Base-by-base conservation (phyloP, 2,797 vertebrate genomes). In the Geotria australis region DNA sequence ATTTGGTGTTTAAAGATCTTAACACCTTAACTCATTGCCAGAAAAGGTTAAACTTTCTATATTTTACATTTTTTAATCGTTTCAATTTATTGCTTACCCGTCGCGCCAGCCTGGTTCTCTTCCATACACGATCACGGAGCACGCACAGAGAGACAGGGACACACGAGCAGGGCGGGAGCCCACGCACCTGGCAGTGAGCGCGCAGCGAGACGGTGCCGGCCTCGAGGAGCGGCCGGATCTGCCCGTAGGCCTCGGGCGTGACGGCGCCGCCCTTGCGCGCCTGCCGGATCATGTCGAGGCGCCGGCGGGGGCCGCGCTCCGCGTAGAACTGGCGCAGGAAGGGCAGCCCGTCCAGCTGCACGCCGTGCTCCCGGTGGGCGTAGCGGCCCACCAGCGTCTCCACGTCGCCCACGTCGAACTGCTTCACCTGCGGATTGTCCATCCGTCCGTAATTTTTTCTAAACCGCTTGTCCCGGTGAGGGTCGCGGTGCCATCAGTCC, bases 321-420 rank as follows among this genome's bases (percentile, higher is more conserved):
- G 68, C 72, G 10, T 77, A 77, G 65, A 78, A 78, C 68, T 77
- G 76, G 7, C 70, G 61, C 8, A 78, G 68, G 61, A 71, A 73
- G 3, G 75, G 74, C 49, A 66, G 71, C 57, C 76, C 75, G 3
- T 78, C 76, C 73, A 77, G 68, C 66, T 76, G 75, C 59, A 78
- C 70, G 57, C 76, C 76, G 1, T 73, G 75, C 63, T 77, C 77
- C 56, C 72, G 65, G 2, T 77, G 77, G n/a, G 76, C 69, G 63
- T 77, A 78, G 2, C 75, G 74, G 1, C 75, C 76, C 56, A 77
- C 73, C 65, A 79, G 66, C 60, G 68, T 73, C 65, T 78, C 76
- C 60, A 79, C 70, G 1, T 78, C 75, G 0, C 74, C 77, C 60
- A 76, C 72, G 2, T 78, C 75, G 63, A 78, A 78, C 64, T 78